These are phyloP conservation scores for Bacillus rossius DNA, from an alignment of 1,140 invertebrate genomes.

Conservation along the genomic window DNA sequence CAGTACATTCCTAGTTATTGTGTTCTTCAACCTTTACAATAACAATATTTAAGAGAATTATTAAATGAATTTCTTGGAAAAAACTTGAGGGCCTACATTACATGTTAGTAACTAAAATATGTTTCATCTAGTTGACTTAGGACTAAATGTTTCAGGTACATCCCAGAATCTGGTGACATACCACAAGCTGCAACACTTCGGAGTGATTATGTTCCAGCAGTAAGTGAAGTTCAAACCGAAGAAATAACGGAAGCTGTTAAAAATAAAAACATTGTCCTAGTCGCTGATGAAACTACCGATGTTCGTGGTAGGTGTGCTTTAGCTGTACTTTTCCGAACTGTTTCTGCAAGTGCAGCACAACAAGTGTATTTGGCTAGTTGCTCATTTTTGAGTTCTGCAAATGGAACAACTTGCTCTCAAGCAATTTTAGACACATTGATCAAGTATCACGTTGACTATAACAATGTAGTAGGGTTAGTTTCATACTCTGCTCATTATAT, in stretches of 20 bases:
- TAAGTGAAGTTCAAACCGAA: too few species aligned
- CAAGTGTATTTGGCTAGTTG: neutral
- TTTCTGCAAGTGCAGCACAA: neutral
- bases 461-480: slow-evolving; percentile 1
- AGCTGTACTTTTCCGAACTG: neutral
- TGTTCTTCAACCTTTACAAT: neutral
- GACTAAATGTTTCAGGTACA: too few species aligned
- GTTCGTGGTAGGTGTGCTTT: neutral
- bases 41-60: neutral
- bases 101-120: neutral
- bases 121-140: too few species aligned
- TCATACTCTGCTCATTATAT: neutral
- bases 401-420: neutral
- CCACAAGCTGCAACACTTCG: too few species aligned
- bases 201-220: too few species aligned
- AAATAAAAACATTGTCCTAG: too few species aligned
- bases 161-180: too few species aligned
- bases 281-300: neutral
- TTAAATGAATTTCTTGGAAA: neutral
- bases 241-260: too few species aligned
- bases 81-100: neutral
- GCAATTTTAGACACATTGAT: neutral
- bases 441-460: neutral
- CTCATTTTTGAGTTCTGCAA: neutral
- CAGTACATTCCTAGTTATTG: neutral